Conservation (phyloP, 2,113 vertebrate genomes). For the Oryctolagus cuniculus region DNA sequence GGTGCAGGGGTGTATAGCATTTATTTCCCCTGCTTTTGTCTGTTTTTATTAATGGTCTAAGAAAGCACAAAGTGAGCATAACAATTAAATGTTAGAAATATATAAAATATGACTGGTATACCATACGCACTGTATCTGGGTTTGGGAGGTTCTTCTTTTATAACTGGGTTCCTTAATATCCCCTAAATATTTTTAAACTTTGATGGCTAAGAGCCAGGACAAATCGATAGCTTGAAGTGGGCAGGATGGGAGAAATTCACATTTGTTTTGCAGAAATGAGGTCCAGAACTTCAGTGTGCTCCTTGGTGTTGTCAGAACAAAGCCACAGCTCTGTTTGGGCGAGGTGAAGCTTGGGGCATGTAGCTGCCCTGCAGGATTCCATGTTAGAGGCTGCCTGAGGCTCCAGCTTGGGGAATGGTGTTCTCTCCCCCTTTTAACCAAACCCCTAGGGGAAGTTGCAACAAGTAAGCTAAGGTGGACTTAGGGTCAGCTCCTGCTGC, state of each 20-base stretch:
- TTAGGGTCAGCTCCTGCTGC: too few relatives aligned
- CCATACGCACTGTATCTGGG: background rate
- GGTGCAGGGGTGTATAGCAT: background rate
- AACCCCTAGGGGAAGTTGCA: too few relatives aligned
- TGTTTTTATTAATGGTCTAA: background rate
- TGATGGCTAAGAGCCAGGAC: background rate
- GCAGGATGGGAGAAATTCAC: background rate
- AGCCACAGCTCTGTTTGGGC: rapidly evolving
- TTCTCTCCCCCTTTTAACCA: rapidly evolving
- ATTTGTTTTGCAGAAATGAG: background rate
- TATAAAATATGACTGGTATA: background rate
- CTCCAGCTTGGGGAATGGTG: rapidly evolving
- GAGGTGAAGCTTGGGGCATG: background rate
- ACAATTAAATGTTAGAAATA: background rate
- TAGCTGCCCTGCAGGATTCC: background rate
- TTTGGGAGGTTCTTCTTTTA: background rate
- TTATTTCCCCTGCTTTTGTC: background rate
- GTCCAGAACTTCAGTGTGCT: background rate
- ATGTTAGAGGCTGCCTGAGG: background rate
- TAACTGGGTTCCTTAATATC: background rate
- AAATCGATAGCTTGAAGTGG: background rate
- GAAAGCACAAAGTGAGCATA: background rate
- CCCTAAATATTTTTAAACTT: background rate
- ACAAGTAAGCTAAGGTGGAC: too few relatives aligned
- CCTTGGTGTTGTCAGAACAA: background rate